Evolutionary conservation across 2,797 vertebrate genomes (phyloP), one percentile per base, ranked within the genome.

Genomic region (Nannoperca obscura): DNA sequence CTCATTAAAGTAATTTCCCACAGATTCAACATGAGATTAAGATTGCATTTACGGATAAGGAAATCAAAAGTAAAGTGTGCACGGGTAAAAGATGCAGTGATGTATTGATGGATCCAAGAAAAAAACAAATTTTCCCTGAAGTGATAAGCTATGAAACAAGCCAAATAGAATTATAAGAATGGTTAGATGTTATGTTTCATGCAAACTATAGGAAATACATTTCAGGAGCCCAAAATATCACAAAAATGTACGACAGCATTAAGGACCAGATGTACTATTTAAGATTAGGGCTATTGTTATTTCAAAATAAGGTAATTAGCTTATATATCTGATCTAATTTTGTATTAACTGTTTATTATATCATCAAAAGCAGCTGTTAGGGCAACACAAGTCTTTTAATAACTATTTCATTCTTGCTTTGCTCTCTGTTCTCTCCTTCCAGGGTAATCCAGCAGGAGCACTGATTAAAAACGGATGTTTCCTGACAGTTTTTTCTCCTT

Each of bases 311-410:
- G 84, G 79, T 92, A 87, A 94, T 93, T 91, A 93, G 83, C 79
- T 60, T 79, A 68, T 57, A 84, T 84, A 87, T 92, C 89, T 83
- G 88, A 88, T 92, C 86, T 89, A 87, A 93, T 91, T 92, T 80
- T 88, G 69, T 71, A 87, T 89, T 89, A 91, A 89, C 89, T 88
- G 90, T 92, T 94, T 92, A 93, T 90, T 93, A 87, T 88, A 88
- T 93, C 89, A 92, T 92, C 87, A 89, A 92, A 93, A 91, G 87
- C 93, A 92, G 89, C 91, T 92, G 92, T 76, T 2, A 74, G 79
- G 84, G 76, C 66, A 52, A 78, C 59, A 71, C 74, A 63, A 75
- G 69, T 77, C 83, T 86, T 91, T 79, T 92, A 89, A 91, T 91
- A 91, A 91, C 73, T 85, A 77, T 90, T 92, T 92, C 59, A 91